phyloP scores from a whole-genome alignment of 2,888 invertebrate species.

The Xiphydria camelus region DNA sequence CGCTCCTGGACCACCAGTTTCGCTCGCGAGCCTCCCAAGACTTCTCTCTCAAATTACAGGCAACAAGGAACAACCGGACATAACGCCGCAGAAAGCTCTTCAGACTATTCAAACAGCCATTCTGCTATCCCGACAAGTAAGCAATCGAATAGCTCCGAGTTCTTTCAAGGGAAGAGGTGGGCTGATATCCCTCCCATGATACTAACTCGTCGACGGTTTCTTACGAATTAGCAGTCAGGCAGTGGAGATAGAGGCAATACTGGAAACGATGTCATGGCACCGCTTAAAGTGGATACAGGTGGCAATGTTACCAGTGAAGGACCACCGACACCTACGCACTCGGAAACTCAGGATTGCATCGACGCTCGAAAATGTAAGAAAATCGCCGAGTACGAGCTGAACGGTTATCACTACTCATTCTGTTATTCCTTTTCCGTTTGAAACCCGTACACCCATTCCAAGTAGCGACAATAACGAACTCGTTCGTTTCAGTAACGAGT shows the following conservation, averaged over 20 bases:
- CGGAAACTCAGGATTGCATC: conserved; percentile 69
- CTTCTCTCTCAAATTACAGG: conserved; percentile 60
- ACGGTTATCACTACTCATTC: no score
- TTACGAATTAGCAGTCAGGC: conserved; percentile 44
- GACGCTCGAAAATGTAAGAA: conserved; percentile 68
- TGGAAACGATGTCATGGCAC: conserved; percentile 54
- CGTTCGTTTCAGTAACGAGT: conserved; percentile 53
- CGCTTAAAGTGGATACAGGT: conserved; percentile 62
- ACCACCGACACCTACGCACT: conserved; percentile 79
- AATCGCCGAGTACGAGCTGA: no score
- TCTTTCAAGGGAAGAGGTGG: no score
- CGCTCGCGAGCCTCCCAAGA: conserved; percentile 60
- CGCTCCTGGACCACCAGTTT: conserved; percentile 58
- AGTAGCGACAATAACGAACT: background rate
- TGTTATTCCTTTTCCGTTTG: no score
- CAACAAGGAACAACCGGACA: conserved; percentile 59
- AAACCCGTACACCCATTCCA: background rate
- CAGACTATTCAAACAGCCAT: conserved; percentile 62
- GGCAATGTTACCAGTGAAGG: conserved; percentile 61
- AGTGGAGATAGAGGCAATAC: conserved; percentile 45
- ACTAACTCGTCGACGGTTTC: background rate
- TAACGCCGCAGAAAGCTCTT: conserved; percentile 62
- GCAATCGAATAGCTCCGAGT: no score
- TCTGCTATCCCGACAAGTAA: conserved; percentile 54
- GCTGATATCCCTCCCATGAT: no score